These are phyloP conservation scores for Torymus auratus DNA, from an alignment of 2,888 invertebrate species.

Conservation along the genomic window DNA sequence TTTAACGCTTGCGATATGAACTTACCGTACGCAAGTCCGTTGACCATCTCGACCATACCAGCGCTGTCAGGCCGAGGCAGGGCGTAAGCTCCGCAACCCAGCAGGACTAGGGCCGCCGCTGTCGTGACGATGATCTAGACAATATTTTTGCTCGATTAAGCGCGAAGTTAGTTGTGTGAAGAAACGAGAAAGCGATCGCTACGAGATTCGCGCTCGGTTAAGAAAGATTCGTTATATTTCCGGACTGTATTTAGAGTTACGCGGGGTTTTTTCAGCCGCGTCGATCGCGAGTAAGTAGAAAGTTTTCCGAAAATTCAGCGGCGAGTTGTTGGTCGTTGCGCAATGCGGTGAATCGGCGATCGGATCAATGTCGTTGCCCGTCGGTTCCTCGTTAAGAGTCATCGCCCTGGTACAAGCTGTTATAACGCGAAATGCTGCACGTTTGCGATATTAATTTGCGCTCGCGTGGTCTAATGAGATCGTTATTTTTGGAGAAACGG, in stretches of 20 bases:
- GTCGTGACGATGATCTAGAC: conserved; percentile 45
- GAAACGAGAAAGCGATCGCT: conserved; percentile 25
- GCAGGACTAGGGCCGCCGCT: neutral
- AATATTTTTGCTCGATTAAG: conserved; percentile 38
- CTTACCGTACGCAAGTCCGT: conserved; percentile 76
- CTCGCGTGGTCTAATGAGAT: neutral
- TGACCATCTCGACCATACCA: conserved; percentile 74
- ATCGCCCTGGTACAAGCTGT: too few relatives aligned
- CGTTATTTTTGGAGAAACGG: conserved; percentile 10
- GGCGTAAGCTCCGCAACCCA: neutral
- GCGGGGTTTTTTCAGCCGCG: too few relatives aligned
- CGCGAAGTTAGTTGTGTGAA: neutral
- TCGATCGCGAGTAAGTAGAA: too few relatives aligned
- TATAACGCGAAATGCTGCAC: too few relatives aligned
- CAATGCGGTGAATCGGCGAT: too few relatives aligned
- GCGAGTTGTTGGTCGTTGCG: too few relatives aligned
- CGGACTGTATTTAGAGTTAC: too few relatives aligned
- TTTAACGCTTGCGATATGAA: neutral
- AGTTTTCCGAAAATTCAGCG: too few relatives aligned
- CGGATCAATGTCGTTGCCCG: too few relatives aligned
- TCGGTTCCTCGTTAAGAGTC: too few relatives aligned
- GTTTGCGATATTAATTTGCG: neutral
- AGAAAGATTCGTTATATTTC: conserved; percentile 3
- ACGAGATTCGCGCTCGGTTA: conserved; percentile 23
- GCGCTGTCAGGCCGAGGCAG: conserved; percentile 72